Percentiles rank a stretch among this genome's conserved stretches.
These are phyloP conservation scores for Bombus haemorrhoidalis DNA, from an alignment of 1,140 invertebrate species.

Conservation along the genomic window DNA sequence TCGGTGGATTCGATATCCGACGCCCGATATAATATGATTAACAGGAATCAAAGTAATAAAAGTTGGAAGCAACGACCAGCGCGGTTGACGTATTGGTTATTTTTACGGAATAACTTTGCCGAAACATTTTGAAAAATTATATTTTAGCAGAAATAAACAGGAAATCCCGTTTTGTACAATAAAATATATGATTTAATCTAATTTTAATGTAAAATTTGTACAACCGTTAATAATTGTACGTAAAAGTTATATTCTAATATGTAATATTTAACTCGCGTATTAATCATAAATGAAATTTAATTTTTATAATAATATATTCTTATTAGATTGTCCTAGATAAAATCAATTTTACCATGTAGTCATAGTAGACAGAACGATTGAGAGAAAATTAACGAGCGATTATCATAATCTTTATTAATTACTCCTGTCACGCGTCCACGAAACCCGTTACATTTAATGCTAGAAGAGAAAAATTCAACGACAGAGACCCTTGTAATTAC, in stretches of 20 bases:
- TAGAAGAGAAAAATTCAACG: neutral
- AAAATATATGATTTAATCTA: too few relatives aligned
- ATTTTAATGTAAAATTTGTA: too few relatives aligned
- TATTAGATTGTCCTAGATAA: too few relatives aligned
- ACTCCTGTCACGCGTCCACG: too few relatives aligned
- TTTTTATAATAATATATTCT: neutral
- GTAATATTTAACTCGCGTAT: neutral
- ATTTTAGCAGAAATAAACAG: neutral
- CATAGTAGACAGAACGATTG: neutral
- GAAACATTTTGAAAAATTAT: neutral
- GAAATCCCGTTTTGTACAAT: neutral
- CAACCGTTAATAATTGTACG: too few relatives aligned
- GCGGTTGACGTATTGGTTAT: too few relatives aligned
- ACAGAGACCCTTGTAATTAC: neutral
- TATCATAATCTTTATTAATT: neutral
- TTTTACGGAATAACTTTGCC: neutral
- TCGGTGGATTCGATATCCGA: neutral
- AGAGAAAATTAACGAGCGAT: neutral
- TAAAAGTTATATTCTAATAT: too few relatives aligned
- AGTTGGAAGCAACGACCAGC: neutral
- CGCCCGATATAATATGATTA: neutral
- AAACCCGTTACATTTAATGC: neutral
- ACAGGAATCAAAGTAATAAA: too few relatives aligned
- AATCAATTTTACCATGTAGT: neutral
- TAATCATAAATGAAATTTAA: neutral